Conservation (phyloP, 2,797 vertebrate species). For the Pseudotriccus pelzelni region DNA sequence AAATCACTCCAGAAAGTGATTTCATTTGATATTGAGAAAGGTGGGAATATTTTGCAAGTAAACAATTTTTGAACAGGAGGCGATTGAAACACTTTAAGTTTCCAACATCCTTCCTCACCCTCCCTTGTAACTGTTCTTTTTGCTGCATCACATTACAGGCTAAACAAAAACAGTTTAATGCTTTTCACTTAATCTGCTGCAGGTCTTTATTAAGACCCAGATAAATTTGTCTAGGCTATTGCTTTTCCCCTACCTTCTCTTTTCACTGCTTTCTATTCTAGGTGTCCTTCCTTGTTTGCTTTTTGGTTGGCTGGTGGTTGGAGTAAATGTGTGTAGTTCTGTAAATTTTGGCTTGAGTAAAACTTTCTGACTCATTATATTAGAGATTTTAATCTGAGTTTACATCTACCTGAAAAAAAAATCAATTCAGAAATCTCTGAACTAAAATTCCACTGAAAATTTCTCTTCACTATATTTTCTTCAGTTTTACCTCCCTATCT, state of each 20-base stretch:
- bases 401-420: background rate
- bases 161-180: background rate
- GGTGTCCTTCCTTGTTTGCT: background rate
- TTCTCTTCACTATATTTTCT: background rate
- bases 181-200: background rate
- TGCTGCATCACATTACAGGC: background rate
- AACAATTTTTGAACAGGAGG: background rate
- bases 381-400: background rate
- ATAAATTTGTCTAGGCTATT: background rate
- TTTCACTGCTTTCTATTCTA: background rate
- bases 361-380: background rate
- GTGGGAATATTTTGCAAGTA: background rate
- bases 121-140: background rate
- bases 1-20: background rate
- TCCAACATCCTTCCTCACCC: background rate
- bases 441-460: background rate
- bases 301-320: background rate
- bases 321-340: background rate
- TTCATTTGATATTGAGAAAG: background rate
- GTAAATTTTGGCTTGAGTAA: background rate
- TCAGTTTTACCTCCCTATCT: background rate
- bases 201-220: background rate
- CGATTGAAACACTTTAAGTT: background rate
- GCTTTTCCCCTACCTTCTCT: background rate
- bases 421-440: background rate